Evolutionary conservation across 1,140 invertebrate genomes (phyloP).

Genomic region (Drosophila malerkotliana): DNA sequence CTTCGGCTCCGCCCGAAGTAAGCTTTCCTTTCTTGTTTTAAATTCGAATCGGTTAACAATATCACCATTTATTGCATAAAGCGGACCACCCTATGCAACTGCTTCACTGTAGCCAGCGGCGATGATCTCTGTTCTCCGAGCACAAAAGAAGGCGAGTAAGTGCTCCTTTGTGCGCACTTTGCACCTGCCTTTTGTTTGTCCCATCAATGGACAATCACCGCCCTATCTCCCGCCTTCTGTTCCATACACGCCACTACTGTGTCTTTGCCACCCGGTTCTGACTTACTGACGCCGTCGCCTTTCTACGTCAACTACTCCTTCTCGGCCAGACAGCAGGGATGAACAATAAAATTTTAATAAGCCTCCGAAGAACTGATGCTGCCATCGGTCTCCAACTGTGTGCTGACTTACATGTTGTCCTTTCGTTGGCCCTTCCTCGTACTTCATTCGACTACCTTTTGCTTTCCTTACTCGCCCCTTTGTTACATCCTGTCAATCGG

Average conservation of each 20-base stretch:
- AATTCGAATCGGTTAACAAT: constrained; percentile 42
- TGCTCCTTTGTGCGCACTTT: constrained; percentile 75
- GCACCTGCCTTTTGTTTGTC: constrained; percentile 64
- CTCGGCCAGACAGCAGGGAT: constrained; percentile 34
- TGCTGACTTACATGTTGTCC: constrained; percentile 22
- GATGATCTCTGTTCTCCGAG: constrained; percentile 30
- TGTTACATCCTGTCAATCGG: constrained; percentile 16
- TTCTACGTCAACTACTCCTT: constrained; percentile 39
- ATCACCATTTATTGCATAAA: constrained; percentile 34
- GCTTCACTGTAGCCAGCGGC: constrained; percentile 29
- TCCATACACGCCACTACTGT: constrained; percentile 8
- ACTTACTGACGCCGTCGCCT: constrained; percentile 7
- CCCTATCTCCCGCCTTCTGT: constrained; percentile 7
- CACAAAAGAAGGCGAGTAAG: constrained; percentile 56
- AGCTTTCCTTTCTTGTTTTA: constrained; percentile 27
- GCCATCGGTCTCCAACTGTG: constrained; percentile 22
- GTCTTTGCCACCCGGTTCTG: constrained; percentile 17
- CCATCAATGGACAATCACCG: constrained; percentile 49
- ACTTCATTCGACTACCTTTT: not conserved
- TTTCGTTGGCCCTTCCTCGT: constrained; percentile 7
- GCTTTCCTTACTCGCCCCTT: not conserved
- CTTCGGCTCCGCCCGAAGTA: no score
- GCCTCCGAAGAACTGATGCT: constrained; percentile 40
- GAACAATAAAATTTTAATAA: constrained; percentile 68
- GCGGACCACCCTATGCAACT: not conserved